Evolutionary conservation across 2,888 invertebrate species (phyloP).

Genomic region (Lottia scabra): DNA sequence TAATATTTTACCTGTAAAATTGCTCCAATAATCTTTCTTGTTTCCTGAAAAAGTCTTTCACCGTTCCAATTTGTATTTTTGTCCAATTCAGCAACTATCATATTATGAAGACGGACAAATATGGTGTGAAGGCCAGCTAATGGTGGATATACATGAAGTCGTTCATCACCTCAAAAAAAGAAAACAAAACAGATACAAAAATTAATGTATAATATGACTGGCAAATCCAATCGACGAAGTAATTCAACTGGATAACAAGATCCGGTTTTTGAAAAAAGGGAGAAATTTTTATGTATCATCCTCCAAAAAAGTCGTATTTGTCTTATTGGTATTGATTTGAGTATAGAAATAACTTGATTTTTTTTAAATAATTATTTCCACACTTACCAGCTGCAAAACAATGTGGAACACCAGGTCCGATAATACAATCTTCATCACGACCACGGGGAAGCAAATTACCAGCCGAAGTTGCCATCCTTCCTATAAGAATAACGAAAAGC

Average conservation of each 20-base stretch:
- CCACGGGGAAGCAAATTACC: not conserved
- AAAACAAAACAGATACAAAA: too few relatives aligned
- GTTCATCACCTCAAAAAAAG: not conserved
- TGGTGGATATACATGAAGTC: not conserved
- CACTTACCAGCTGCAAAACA: not conserved
- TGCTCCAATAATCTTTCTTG: not conserved
- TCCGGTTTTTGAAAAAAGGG: too few relatives aligned
- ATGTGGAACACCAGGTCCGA: not conserved
- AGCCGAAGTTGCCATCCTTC: not conserved
- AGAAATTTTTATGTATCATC: too few relatives aligned
- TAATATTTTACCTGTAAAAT: not conserved
- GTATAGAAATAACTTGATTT: too few relatives aligned
- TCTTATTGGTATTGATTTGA: too few relatives aligned
- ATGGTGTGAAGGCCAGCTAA: not conserved
- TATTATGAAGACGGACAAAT: not conserved
- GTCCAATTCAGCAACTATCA: not conserved
- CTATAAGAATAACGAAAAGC: not conserved
- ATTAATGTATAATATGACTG: too few relatives aligned
- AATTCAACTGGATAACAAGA: too few relatives aligned
- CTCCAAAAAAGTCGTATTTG: too few relatives aligned
- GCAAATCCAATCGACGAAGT: too few relatives aligned
- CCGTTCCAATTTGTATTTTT: not conserved
- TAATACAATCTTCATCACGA: not conserved
- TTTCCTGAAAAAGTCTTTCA: not conserved
- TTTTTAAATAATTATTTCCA: too few relatives aligned